Conservation (phyloP, 2,113 vertebrate genomes). For the Engystomops pustulosus region DNA sequence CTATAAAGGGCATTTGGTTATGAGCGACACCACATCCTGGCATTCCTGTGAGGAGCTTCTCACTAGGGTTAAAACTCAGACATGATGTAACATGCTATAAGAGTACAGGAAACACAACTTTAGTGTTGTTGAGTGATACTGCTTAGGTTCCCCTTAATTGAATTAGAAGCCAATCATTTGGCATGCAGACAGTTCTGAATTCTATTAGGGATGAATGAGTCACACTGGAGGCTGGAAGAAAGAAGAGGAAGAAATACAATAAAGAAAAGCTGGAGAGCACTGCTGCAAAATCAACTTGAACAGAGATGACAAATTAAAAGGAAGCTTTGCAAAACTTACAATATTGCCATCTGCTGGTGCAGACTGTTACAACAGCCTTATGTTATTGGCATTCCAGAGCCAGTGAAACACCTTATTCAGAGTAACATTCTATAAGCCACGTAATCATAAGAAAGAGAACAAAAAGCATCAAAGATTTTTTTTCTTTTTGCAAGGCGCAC, state of each 20-base stretch:
- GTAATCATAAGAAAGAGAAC: too few species aligned
- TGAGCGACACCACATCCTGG: too few species aligned
- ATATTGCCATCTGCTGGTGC: conserved; percentile 32
- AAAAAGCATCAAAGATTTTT: too few species aligned
- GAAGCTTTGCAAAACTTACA: not conserved
- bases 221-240: conserved; percentile 45
- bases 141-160: conserved; percentile 24
- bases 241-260: conserved; percentile 15
- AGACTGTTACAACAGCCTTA: not conserved
- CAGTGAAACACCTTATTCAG: not conserved
- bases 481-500: too few species aligned
- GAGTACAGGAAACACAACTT: not conserved
- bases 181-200: conserved; percentile 37
- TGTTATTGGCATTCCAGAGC: not conserved
- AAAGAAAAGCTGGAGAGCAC: conserved; percentile 30
- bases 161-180: conserved; percentile 46
- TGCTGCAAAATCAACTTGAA: conserved; percentile 44
- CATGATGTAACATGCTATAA: not conserved
- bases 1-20: not conserved
- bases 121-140: conserved; percentile 12
- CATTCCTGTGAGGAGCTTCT: not conserved
- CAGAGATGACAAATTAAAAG: conserved; percentile 6
- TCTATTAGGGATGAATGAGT: conserved; percentile 48
- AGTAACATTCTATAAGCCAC: not conserved
- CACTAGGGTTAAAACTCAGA: not conserved